These are phyloP conservation scores for Aviceda subcristata DNA, from an alignment of 2,113 vertebrate genomes.

Conservation along the genomic window DNA sequence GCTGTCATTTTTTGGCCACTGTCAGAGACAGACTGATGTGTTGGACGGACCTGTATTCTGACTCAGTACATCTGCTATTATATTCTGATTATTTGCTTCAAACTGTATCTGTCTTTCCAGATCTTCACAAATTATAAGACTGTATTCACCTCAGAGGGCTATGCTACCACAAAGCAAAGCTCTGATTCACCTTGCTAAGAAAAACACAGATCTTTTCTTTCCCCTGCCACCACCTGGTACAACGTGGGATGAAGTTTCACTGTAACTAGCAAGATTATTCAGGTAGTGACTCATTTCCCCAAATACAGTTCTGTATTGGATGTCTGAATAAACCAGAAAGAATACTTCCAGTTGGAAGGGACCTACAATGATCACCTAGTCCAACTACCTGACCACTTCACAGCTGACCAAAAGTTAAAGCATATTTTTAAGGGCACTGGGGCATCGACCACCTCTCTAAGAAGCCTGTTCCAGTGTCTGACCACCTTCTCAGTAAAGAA, in stretches of 20 bases:
- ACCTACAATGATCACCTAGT: not conserved
- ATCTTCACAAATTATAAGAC: not conserved
- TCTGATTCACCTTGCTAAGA: not conserved
- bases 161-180: not conserved
- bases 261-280: not conserved
- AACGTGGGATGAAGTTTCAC: not conserved
- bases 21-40: not conserved
- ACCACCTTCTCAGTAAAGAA: not conserved
- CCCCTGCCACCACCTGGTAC: not conserved
- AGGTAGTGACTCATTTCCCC: not conserved
- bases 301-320: not conserved
- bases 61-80: not conserved
- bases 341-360: not conserved
- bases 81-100: not conserved
- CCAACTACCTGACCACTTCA: not conserved
- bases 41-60: not conserved
- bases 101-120: not conserved
- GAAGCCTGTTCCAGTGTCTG: not conserved
- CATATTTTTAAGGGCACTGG: not conserved
- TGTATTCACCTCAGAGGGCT: too few species aligned
- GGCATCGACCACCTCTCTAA: not conserved
- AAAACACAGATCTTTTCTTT: not conserved
- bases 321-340: not conserved
- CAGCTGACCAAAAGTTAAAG: not conserved
- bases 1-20: not conserved